Evolutionary conservation across 2,797 vertebrate species (phyloP).

Genomic region (Eutrigla gurnardus): DNA sequence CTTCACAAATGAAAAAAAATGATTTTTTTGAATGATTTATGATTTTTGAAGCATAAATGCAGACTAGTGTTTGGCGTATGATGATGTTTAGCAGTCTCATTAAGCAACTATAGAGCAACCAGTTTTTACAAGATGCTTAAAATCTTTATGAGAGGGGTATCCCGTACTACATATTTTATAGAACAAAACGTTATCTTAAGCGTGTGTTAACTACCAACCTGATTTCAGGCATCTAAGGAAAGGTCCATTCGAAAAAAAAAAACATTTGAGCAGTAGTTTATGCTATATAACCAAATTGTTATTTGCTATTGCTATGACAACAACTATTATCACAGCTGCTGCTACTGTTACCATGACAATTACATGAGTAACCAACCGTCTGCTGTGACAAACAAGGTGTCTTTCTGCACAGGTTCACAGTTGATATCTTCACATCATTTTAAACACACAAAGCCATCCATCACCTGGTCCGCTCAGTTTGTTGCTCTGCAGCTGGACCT

Average conservation of each 20-base stretch:
- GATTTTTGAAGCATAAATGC: neutral
- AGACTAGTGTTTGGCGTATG: neutral
- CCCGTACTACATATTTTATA: neutral
- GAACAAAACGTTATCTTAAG: neutral
- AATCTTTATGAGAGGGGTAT: neutral
- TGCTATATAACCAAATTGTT: neutral
- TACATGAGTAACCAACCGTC: slow-evolving; percentile 24
- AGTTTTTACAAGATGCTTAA: neutral
- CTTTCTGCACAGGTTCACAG: slow-evolving; percentile 26
- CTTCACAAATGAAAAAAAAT: neutral
- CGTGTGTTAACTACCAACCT: neutral
- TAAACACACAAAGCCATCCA: slow-evolving; percentile 9
- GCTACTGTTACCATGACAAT: neutral
- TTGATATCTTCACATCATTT: neutral
- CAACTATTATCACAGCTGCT: neutral
- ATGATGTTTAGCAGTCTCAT: neutral
- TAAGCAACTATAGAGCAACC: too few species aligned
- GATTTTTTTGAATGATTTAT: too few species aligned
- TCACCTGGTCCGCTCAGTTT: slow-evolving; percentile 62
- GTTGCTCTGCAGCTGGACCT: slow-evolving; percentile 18
- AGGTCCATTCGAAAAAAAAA: too few species aligned
- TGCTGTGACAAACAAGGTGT: slow-evolving; percentile 10
- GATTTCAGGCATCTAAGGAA: too few species aligned
- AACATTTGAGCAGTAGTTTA: neutral
- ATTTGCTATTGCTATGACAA: neutral